Conservation (phyloP, 2,888 invertebrate species). For the Drosophila peninsularis region DNA sequence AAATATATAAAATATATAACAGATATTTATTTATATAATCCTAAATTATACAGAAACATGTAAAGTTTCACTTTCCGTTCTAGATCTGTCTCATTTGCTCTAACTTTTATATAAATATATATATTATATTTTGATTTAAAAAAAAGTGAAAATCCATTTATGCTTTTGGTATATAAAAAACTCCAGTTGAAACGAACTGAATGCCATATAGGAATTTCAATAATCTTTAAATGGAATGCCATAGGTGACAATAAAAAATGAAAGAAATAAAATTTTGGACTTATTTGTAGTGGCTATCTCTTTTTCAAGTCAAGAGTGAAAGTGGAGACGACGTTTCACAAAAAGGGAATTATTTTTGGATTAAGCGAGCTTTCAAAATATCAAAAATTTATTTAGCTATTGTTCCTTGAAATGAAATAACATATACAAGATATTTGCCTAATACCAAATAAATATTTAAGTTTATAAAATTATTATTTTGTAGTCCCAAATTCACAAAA, state of each 20-base stretch:
- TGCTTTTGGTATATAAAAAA: conserved; percentile 17
- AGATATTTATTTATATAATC: neutral
- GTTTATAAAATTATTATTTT: neutral
- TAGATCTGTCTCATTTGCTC: neutral
- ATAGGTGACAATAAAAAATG: conserved; percentile 18
- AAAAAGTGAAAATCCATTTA: conserved; percentile 33
- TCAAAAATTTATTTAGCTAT: neutral
- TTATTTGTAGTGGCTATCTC: conserved; percentile 9
- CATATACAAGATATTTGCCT: neutral
- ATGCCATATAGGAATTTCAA: conserved; percentile 28
- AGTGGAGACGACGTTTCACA: conserved; percentile 15
- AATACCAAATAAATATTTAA: neutral
- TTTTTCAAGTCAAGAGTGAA: conserved; percentile 23
- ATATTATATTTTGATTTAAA: neutral
- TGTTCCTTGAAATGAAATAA: neutral
- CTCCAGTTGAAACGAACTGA: neutral
- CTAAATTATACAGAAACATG: neutral
- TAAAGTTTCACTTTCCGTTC: neutral
- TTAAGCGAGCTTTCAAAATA: conserved; percentile 2
- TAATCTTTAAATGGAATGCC: conserved; percentile 31
- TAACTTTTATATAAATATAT: neutral
- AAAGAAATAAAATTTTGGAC: neutral
- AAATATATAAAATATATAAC: too few species aligned
- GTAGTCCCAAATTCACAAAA: too few species aligned
- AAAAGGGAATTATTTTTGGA: conserved; percentile 11